Evolutionary conservation across 2,797 vertebrate genomes (phyloP), one percentile per base, ranked within the genome.

Genomic region (Enteromius fasciolatus): DNA sequence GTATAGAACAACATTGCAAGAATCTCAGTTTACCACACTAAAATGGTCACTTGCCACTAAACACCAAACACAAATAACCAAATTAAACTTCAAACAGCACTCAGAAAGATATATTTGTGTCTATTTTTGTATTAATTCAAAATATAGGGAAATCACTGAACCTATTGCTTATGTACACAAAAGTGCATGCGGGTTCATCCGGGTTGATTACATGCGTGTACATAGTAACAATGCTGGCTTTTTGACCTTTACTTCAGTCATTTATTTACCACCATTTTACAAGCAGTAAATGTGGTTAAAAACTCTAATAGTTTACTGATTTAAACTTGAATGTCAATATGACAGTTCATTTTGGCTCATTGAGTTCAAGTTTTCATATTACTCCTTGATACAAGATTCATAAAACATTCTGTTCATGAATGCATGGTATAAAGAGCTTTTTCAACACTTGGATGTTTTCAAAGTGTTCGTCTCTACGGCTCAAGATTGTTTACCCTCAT

Each of bases 201-300:
- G 36, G 50, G 54, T 44, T 61, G 11, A 76, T 61, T 44, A 61
- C 36, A 20, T 18, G 5, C n/a, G 17, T 75, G n/a, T 17, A 23
- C 0, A 9, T 75, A 59, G 20, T 75, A 41, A 39, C 33, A 76
- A 17, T 59, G 52, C 73, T 12, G 50, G 6, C 36, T 76, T 41
- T 44, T 15, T 61, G 36, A 76, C 54, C 54, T 64, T 31, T 64
- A 74, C 25, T 1, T 48, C 25, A 48, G 25, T 77, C 3, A 64
- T 64, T 77, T 77, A 64, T 77, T 77, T 48, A 64, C 57, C 3
- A 15, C 64, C 41, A 77, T 64, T 33, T 64, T 64, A 46, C 64
- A 25, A 77, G 41, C 25, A 77, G 76, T 77, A 77, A 77, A 77
- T 33, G 41, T n/a, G 76, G 41, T 77, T 64, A n/a, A 33, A 77